phyloP scores from a whole-genome alignment of 2,113 vertebrate genomes.

The Hoplias malabaricus region DNA sequence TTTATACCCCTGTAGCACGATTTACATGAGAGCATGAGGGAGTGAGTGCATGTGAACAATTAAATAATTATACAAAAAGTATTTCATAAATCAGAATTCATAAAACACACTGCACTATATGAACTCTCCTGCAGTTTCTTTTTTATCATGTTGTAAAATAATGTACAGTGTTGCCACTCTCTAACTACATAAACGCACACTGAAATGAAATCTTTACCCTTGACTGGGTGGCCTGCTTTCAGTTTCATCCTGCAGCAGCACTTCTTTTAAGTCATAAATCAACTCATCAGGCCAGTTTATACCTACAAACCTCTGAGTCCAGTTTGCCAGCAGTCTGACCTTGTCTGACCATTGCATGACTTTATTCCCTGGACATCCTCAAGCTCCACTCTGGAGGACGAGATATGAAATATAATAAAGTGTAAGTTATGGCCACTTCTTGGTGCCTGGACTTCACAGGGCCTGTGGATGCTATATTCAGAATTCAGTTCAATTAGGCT shows the following conservation, averaged over 20 bases:
- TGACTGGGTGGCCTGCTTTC: not conserved
- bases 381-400: not conserved
- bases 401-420: constrained; percentile 1
- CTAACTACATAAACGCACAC: not conserved
- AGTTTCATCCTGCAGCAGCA: not conserved
- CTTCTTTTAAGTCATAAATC: not conserved
- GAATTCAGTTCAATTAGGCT: not conserved
- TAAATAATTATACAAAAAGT: not conserved
- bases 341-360: not conserved
- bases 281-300: not conserved
- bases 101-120: not conserved
- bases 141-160: not conserved
- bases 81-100: not conserved
- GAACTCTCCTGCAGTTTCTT: not conserved
- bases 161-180: not conserved
- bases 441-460: not conserved
- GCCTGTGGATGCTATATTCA: not conserved
- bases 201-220: not conserved
- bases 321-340: not conserved
- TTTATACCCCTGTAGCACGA: too few species aligned
- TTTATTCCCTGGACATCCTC: constrained; percentile 11
- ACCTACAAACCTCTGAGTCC: not conserved
- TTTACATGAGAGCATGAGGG: not conserved
- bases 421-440: not conserved
- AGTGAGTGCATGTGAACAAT: not conserved